Evolutionary conservation across 2,113 vertebrate genomes (phyloP).

Genomic region (Prolemur simus): DNA sequence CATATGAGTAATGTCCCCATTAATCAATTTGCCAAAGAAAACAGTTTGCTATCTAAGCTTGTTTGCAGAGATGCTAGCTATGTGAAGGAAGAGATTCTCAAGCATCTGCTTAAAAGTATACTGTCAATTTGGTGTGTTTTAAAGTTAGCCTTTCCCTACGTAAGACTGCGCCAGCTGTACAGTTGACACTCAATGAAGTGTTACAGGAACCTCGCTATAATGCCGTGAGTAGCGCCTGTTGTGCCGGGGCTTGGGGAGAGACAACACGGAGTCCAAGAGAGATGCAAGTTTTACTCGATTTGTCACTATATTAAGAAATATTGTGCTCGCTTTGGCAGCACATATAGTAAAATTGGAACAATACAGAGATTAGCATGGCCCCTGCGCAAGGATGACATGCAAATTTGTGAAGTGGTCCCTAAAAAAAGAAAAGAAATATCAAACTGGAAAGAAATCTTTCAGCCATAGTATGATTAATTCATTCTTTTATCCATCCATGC

Average conservation of each 20-base stretch:
- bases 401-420: too few species aligned
- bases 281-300: background rate
- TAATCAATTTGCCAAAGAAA: constrained; percentile 78
- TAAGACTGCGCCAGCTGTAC: background rate
- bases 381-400: too few species aligned
- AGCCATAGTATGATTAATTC: background rate
- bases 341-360: too few species aligned
- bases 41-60: constrained; percentile 63
- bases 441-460: background rate
- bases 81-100: constrained; percentile 59
- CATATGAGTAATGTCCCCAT: constrained; percentile 74
- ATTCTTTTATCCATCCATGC: background rate
- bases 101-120: constrained; percentile 34
- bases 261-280: background rate
- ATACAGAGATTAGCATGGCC: too few species aligned
- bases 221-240: background rate
- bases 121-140: background rate
- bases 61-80: constrained; percentile 67
- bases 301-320: background rate
- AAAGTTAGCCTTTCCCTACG: background rate
- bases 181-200: background rate
- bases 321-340: too few species aligned
- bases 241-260: background rate
- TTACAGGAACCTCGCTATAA: background rate
- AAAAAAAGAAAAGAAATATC: background rate